Evolutionary conservation across 2,113 vertebrate genomes (phyloP), one percentile per base, ranked within the genome.

Genomic region (Albula goreensis): DNA sequence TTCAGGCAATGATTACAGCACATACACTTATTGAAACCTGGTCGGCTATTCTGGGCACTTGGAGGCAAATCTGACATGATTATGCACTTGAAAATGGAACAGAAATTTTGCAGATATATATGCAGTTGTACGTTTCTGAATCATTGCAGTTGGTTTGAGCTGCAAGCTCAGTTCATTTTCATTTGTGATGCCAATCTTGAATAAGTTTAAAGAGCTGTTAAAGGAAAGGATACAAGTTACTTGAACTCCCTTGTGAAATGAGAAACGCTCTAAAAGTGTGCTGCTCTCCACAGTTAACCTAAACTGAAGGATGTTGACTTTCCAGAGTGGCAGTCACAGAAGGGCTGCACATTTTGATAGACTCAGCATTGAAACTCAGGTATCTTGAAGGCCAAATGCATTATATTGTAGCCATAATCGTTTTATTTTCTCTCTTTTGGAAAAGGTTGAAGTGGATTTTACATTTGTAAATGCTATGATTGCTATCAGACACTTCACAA

Each of bases 201-300:
- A 84, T 56, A 83, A 86, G 89, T 91, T 83, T 91, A 89, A 87
- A 56, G 84, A 82, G 87, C 88, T 88, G 85, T 83, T 89, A 83
- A 90, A 79, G 80, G 81, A 88, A 63, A 85, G 22, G 84, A 84
- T 87, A 56, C 52, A 41, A 88, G 85, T 80, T 25, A 9, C 63
- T 86, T 86, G 82, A 85, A 60, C 86, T 85, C 86, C 74, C 66
- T 83, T 82, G 81, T 89, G 89, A 91, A 91, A 91, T 90, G 86
- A 92, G 90, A 80, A 78, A 52, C 85, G 87, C 82, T 82, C 17
- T 56, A 90, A 87, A 85, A 87, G 84, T 50, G 88, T 88, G 86
- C 87, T 87, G 83, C 80, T 60, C 81, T 78, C 10, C 31, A 57
- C 83, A 74, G 60, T 52, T 84, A 41, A 50, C 50, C 63, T 77